Base-by-base conservation (phyloP, 2,888 invertebrate species). In the Drosophila formosana region DNA sequence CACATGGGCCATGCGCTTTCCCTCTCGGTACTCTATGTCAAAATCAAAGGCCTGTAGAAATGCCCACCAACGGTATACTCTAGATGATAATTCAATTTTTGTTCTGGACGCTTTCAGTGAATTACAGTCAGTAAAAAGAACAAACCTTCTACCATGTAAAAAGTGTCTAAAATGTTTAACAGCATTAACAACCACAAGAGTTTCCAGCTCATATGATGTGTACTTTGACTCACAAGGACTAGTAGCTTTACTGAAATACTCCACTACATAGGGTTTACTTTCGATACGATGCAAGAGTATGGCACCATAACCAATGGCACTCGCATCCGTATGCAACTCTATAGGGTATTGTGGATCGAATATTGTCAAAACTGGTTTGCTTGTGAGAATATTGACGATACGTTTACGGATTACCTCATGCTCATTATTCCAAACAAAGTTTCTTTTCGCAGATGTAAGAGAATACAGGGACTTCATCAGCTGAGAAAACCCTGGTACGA, bases 161-260 rank as follows among this genome's bases (percentile, higher is more conserved):
- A 75, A 82, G 61, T 76, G 73, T 3, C 78, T 62, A 53, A 82
- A 78, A 65, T 72, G 65, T 39, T 72, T 76, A 32, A 75, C 55
- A 1, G 67, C 50, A 37, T 68, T 74, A 18, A 75, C 57, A 13
- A 75, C 77, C 6, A 70, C 73, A n/a, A 78, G 52, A 0, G 77
- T 77, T 47, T 81, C 72, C 18, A 52, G 23, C 34, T 65, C 65
- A 18, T 58, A 49, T 6, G 52, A 65, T 43, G 37, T 45, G 28
- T 53, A 78, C 18, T 13, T 18, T 18, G 18, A 18, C 18, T 18
- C 18, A 18, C 18, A 18, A 18, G 18, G 18, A 18, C 18, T 18
- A 8, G 41, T 43, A 13, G 18, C 18, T 18, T 43, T 18, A 13
- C 18, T 43, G 23, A 43, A 43, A 43, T 43, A 43, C 13, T 43